Evolutionary conservation across 2,888 invertebrate species (phyloP).

Genomic region (Agelastica alni): DNA sequence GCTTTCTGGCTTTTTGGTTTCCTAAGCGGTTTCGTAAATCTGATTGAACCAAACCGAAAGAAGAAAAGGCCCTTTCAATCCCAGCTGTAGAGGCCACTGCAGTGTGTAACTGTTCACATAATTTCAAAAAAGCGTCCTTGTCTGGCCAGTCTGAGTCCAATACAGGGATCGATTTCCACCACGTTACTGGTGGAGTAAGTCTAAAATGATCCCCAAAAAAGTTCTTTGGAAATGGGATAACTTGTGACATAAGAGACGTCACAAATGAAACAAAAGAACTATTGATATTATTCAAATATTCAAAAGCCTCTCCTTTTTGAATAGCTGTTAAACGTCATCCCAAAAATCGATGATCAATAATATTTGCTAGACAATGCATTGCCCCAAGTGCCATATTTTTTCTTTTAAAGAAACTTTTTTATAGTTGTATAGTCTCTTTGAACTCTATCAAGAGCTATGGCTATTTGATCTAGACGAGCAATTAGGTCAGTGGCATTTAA

Average conservation of each 20-base stretch:
- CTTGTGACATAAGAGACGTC: constrained; percentile 14
- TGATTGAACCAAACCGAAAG: not conserved
- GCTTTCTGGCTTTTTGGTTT: not conserved
- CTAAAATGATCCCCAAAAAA: constrained; percentile 19
- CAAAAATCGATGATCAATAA: constrained; percentile 28
- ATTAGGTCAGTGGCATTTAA: not conserved
- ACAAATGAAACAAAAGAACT: constrained; percentile 21
- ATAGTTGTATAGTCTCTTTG: constrained; percentile 2
- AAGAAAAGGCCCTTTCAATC: constrained; percentile 5
- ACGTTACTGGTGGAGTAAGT: constrained; percentile 16
- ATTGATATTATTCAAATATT: constrained; percentile 20
- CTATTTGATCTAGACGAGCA: not conserved
- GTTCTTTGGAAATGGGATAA: constrained; percentile 22
- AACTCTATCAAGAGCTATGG: constrained; percentile 4
- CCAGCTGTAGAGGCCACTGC: not conserved
- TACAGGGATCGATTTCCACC: constrained; percentile 13
- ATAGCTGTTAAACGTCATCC: constrained; percentile 17
- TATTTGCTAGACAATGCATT: constrained; percentile 17
- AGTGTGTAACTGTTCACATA: not conserved
- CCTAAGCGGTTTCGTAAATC: not conserved
- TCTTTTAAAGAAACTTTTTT: not conserved
- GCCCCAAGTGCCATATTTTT: constrained; percentile 9
- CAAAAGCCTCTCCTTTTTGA: constrained; percentile 21
- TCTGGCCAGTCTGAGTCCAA: constrained; percentile 1
- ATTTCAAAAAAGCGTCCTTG: not conserved